These are phyloP conservation scores for Sebastes cheni DNA, from an alignment of 2,797 vertebrate genomes.

Conservation along the genomic window DNA sequence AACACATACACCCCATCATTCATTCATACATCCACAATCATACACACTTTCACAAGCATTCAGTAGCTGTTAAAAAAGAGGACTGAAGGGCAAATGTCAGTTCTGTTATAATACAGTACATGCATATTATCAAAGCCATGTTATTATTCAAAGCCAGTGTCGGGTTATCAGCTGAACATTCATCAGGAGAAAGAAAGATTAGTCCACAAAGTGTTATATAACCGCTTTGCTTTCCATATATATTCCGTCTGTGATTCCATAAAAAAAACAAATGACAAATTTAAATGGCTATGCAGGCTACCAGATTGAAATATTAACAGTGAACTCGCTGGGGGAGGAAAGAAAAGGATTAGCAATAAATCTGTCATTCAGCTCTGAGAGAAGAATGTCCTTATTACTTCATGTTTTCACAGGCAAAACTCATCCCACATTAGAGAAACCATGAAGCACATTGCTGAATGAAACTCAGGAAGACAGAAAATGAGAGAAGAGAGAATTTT, in stretches of 20 bases:
- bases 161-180: slow-evolving; percentile 11
- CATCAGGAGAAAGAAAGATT: slow-evolving; percentile 4
- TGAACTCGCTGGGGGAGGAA: background rate
- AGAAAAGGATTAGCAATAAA: background rate
- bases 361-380: background rate
- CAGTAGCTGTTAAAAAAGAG: slow-evolving; percentile 27
- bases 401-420: slow-evolving; percentile 14
- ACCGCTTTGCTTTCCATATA: background rate
- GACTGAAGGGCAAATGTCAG: slow-evolving; percentile 29
- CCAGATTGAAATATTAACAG: background rate
- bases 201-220: slow-evolving; percentile 2
- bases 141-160: slow-evolving; percentile 3
- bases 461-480: background rate
- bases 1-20: background rate
- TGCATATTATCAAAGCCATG: slow-evolving; percentile 2
- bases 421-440: slow-evolving; percentile 5
- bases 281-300: background rate
- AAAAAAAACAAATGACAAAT: slow-evolving; percentile 9
- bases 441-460: background rate
- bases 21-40: slow-evolving; percentile 2
- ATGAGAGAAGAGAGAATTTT: background rate
- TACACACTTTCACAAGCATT: background rate
- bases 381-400: background rate
- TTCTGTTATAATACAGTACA: background rate
- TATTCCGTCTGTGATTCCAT: background rate